These are phyloP conservation scores for Delichon dasypus DNA, from an alignment of 2,797 vertebrate species.

Conservation along the genomic window DNA sequence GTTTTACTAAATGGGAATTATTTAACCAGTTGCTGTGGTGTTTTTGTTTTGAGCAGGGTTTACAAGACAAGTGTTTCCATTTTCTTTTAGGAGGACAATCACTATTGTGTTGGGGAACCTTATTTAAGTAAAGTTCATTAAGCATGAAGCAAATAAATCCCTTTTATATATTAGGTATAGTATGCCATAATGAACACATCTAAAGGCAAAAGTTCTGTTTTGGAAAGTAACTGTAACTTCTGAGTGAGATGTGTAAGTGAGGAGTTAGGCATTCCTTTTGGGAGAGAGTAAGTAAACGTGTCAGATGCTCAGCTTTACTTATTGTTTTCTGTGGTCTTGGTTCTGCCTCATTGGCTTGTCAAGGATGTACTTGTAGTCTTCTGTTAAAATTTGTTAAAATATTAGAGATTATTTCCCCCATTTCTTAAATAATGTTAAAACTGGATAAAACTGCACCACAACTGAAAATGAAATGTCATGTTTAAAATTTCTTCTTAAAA, in stretches of 20 bases:
- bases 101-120: background rate
- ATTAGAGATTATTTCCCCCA: background rate
- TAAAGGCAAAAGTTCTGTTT: background rate
- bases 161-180: background rate
- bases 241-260: background rate
- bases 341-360: background rate
- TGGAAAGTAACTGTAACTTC: background rate
- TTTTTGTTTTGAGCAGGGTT: background rate
- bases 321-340: background rate
- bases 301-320: background rate
- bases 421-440: background rate
- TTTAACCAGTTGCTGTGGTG: background rate
- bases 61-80: background rate
- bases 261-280: background rate
- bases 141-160: background rate
- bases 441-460: background rate
- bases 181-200: background rate
- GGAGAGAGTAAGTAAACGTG: background rate
- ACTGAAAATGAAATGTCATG: background rate
- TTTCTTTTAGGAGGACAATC: background rate
- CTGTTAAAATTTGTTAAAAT: background rate
- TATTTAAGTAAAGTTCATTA: background rate
- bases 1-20: background rate
- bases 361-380: background rate
- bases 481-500: background rate